Percentiles rank a stretch among this genome's conserved stretches.
These are phyloP conservation scores for Cotesia vestalis DNA, from an alignment of 1,140 invertebrate genomes.

Conservation along the genomic window DNA sequence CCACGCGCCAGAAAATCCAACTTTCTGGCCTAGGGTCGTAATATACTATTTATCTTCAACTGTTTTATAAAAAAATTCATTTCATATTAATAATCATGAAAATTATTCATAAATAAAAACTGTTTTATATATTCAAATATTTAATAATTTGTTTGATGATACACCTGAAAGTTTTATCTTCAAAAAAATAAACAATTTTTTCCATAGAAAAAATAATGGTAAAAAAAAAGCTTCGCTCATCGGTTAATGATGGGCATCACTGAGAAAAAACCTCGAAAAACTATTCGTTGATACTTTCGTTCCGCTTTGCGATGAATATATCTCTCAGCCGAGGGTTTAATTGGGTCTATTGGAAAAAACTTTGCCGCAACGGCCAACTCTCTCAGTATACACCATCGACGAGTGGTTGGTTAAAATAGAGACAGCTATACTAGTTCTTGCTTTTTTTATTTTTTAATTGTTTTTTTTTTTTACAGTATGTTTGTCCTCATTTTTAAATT, in stretches of 20 bases:
- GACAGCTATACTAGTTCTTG: constrained; percentile 13
- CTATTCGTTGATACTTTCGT: constrained; percentile 19
- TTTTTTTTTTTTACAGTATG: background rate
- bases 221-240: constrained; percentile 14
- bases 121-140: background rate
- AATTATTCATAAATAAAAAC: background rate
- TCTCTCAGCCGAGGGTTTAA: constrained; percentile 35
- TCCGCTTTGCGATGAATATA: constrained; percentile 31
- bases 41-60: too few species aligned
- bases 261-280: constrained; percentile 25
- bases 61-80: background rate
- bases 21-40: too few species aligned
- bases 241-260: constrained; percentile 11
- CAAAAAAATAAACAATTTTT: background rate
- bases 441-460: background rate
- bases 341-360: constrained; percentile 44
- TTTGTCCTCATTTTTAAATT: constrained; percentile 18
- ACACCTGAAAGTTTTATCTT: background rate
- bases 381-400: constrained; percentile 28
- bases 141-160: too few species aligned
- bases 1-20: too few species aligned
- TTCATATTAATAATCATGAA: too few species aligned
- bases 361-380: constrained; percentile 27
- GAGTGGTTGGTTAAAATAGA: constrained; percentile 26
- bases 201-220: background rate